A percentile compares a stretch with the other conserved stretches of the same genome.
Conservation (phyloP, 1,140 invertebrate genomes). For the Drosophila tropicalis region DNA sequence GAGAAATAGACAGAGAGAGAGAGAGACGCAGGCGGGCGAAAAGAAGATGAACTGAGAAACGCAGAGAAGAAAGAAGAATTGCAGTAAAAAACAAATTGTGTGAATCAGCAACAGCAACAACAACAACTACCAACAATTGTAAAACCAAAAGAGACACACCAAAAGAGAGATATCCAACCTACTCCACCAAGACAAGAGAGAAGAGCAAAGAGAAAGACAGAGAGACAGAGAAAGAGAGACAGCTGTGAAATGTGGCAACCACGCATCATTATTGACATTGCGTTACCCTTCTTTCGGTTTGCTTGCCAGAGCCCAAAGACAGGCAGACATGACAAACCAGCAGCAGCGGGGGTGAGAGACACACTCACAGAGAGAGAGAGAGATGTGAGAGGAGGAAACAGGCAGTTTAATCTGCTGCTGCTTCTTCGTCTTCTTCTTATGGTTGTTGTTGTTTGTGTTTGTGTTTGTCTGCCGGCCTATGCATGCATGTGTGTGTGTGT, state of each 20-base stretch:
- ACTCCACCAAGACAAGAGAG: not conserved
- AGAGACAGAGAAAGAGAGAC: conserved; percentile 45
- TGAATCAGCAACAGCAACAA: conserved; percentile 52
- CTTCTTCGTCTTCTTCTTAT: not conserved
- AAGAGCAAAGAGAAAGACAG: conserved; percentile 15
- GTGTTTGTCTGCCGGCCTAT: conserved; percentile 65
- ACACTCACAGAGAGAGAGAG: not conserved
- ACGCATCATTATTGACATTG: conserved; percentile 81
- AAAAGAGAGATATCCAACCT: conserved; percentile 18
- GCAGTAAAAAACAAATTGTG: conserved; percentile 47
- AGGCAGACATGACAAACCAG: conserved; percentile 1
- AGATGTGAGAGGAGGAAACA: conserved; percentile 15
- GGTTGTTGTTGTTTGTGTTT: conserved; percentile 56
- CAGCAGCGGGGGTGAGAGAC: conserved; percentile 20
- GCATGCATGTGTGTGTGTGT: conserved; percentile 32
- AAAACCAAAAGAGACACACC: conserved; percentile 58
- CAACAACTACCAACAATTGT: conserved; percentile 62
- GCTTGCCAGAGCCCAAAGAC: conserved; percentile 7
- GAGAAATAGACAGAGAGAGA: not conserved
- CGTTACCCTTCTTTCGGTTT: conserved; percentile 59
- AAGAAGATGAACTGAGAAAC: conserved; percentile 15
- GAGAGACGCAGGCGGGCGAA: not conserved
- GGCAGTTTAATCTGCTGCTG: conserved; percentile 52
- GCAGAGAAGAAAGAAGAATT: conserved; percentile 15
- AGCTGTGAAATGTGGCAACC: conserved; percentile 74